Evolutionary conservation across 2,888 invertebrate genomes (phyloP), one percentile per base, ranked within the genome.

Genomic region (Melanchra persicariae): DNA sequence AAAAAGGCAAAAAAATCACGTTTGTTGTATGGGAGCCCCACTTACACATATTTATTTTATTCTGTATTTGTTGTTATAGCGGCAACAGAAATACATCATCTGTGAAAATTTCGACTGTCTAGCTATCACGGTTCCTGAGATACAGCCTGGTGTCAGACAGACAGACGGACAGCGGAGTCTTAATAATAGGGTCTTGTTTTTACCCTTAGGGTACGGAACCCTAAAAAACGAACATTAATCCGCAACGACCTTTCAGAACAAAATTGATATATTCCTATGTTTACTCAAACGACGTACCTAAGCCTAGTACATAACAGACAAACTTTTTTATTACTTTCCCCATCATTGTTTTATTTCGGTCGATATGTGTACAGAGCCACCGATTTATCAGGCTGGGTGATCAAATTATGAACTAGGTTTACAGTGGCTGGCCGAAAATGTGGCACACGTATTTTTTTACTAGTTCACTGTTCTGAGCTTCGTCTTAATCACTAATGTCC

Each of bases 301-400:
- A 3, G 10, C 15, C 55, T 30, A 61, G 47, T 37, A 22, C 37
- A 51, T 63, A 45, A 47, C 43, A 37, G 43, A 82, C 47, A 49
- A 82, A 78, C 45, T 72, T 71, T 69, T 78, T 79, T 78, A 79
- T 79, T 45, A 72, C 64, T 54, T 68, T 63, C 34, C 70, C 59
- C 43, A 74, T 66, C 22, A 73, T 73, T 64, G 55, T 71, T 70
- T 70, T 65, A 62, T 68, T 67, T 40, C 43, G 71, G 70, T 70
- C 64, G 74, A 51, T 37, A 67, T 30, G 15, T 52, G 61, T 58
- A 43, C 60, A 43, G 51, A 52, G 40, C 24, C 47, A 51, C 30
- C 26, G 55, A 54, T 26, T 47, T 81, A 75, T 66, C 45, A 51
- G 40, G 45, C 40, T 22, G 9, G 19, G 12, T 65, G 66, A 75